Evolutionary conservation across 1,140 invertebrate species (phyloP), one percentile per base, ranked within the genome.

Genomic region (Babylonia areolata): DNA sequence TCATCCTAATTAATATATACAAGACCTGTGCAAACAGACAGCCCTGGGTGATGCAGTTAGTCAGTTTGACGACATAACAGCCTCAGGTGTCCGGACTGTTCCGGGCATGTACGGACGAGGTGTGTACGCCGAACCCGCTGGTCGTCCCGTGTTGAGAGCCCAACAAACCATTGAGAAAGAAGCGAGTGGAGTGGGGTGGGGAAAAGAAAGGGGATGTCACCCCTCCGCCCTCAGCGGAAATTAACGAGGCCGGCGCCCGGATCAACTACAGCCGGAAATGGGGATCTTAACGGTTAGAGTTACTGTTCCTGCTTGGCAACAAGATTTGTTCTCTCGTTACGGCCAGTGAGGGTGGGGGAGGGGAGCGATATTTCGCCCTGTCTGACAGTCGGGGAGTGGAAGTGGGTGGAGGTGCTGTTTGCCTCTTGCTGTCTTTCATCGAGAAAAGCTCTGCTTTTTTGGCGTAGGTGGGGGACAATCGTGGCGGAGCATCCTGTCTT

Each of bases 311-410:
- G 58, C 58, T 64, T 64, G 58, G 58, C 58, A 64, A 64, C 58
- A 64, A 64, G 58, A 64, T 64, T 64, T 64, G 58, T 64, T 64
- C 58, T 64, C 58, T 64, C 58, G 58, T 64, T 64, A 64, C 58
- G 58, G 58, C 58, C 58, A 64, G 12, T 5, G 58, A 64, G 58
- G n/a, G n/a, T n/a, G n/a, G n/a, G n/a, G n/a, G n/a, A n/a, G n/a
- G n/a, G n/a, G n/a, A n/a, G 58, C 58, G 58, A 64, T 64, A 64
- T 64, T 64, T 64, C 58, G 6, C 58, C 58, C 58, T n/a, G 5
- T 64, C 20, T 64, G 58, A 23, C 58, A 64, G 28, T 12, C 15
- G 28, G 28, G 58, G 28, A n/a, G 58, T 23, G 58, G 58, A 11
- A 0, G 58, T 12, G 28, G 17, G 28, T 28, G 58, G 28, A 64